Conservation (phyloP, 2,888 invertebrate species). For the Trilocha varians region DNA sequence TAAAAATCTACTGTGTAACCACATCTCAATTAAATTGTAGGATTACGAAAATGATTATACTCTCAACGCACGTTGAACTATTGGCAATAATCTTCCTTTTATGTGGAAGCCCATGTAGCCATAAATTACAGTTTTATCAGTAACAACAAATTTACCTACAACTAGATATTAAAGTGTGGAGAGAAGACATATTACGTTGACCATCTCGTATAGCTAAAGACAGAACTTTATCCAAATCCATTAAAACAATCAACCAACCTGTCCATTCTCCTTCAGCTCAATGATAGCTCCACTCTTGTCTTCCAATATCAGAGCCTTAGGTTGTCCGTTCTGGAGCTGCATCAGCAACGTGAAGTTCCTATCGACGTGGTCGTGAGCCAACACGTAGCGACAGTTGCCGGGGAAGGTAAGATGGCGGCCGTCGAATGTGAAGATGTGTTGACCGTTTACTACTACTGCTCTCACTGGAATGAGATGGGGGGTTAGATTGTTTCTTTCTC, state of each 20-base stretch:
- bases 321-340: constrained; percentile 78
- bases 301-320: constrained; percentile 78
- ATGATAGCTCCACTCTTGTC: constrained; percentile 78
- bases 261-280: constrained; percentile 77
- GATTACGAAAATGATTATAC: too few relatives aligned
- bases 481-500: too few relatives aligned
- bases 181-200: background rate
- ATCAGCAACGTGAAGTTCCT: constrained; percentile 88
- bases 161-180: too few relatives aligned
- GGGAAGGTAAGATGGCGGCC: constrained; percentile 85
- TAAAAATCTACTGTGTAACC: too few relatives aligned
- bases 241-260: constrained; percentile 42
- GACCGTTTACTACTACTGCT: constrained; percentile 83
- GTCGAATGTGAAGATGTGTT: constrained; percentile 92
- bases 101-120: too few relatives aligned
- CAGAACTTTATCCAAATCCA: background rate
- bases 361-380: constrained; percentile 87
- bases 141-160: too few relatives aligned
- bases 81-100: too few relatives aligned
- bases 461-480: constrained; percentile 65
- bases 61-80: too few relatives aligned
- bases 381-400: constrained; percentile 87
- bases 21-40: too few relatives aligned
- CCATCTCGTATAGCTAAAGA: background rate
- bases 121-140: too few relatives aligned